These are phyloP conservation scores for Athene noctua DNA, from an alignment of 2,113 vertebrate genomes.

Conservation along the genomic window DNA sequence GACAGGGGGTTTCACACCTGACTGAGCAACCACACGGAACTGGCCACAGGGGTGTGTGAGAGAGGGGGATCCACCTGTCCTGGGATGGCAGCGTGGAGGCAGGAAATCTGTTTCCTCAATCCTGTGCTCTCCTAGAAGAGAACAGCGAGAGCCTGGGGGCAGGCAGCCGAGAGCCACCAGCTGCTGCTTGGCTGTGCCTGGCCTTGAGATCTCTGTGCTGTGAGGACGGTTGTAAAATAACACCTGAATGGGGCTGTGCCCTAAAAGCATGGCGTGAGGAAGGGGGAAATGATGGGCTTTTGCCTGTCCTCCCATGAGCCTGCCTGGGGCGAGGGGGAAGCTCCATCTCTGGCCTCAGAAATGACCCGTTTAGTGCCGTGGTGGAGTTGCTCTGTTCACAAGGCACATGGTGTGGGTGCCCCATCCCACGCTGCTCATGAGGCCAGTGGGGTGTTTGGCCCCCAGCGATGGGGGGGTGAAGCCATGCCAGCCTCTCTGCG, in stretches of 20 bases:
- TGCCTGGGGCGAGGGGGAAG: not conserved
- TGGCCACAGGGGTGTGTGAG: fast-evolving
- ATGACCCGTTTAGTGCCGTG: fast-evolving
- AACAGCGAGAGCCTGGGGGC: not conserved
- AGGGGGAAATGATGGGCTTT: not conserved
- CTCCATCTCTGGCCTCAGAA: not conserved
- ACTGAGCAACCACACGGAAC: not conserved
- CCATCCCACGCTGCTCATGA: fast-evolving
- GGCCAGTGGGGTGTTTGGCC: fast-evolving
- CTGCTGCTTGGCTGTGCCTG: not conserved
- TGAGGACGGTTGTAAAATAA: not conserved
- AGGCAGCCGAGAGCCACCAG: not conserved
- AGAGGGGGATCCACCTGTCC: not conserved
- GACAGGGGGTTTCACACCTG: not conserved
- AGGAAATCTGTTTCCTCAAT: not conserved
- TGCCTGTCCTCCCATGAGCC: not conserved
- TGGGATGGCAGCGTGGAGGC: not conserved
- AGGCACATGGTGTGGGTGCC: not conserved
- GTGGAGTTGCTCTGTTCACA: not conserved
- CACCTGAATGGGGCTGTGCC: not conserved
- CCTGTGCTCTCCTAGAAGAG: not conserved
- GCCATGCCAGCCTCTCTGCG: not conserved
- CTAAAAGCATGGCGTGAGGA: not conserved
- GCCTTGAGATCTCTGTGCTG: not conserved
- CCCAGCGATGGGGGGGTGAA: not conserved